Evolutionary conservation across 2,888 invertebrate species (phyloP), one percentile per base, ranked within the genome.

Genomic region (Zygaena filipendulae): DNA sequence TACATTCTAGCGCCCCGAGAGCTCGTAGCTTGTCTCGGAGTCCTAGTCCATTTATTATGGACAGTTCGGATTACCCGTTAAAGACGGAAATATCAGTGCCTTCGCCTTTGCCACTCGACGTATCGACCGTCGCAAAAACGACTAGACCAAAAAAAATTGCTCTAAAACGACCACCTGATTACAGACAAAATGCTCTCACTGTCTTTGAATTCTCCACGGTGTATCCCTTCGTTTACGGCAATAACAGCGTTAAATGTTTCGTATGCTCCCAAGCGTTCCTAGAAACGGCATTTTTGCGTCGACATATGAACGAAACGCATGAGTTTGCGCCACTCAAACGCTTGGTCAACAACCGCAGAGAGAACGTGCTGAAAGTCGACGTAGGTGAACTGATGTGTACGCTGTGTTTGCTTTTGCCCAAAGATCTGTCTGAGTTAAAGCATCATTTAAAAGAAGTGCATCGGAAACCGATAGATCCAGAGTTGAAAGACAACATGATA

Each of bases 161-260:
- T 13, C 29, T 32, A 4, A 57, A 53, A 33, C 59, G 58, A 23
- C 47, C 44, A 14, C 45, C 59, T 1, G 70, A 71, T 34, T 47
- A 59, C 2, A 51, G 67, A 23, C 75, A 69, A 34, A 77, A 79
- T 27, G 72, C 67, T 1, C 34, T 79, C 11, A 58, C 61, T 0
- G 50, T 77, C 2, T 77, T 79, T 29, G 79, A 79, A 43, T 66
- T 59, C 33, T 69, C 77, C 10, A 68, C 71, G 1, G 72, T 68
- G 1, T 77, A 77, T 32, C 79, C 79, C 0, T 79, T 79, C 26
- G 46, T 77, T 13, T 77, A 74, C 26, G 68, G 75, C 0, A 75
- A 71, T 36, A 77, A 77, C 33, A 75, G 71, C 24, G 75, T 74
- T 29, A 75, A 75, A 51, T 79, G 79, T 35, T 75, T 77, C 38